Conservation (phyloP, 2,888 invertebrate genomes). For the Thymelicus acteon region DNA sequence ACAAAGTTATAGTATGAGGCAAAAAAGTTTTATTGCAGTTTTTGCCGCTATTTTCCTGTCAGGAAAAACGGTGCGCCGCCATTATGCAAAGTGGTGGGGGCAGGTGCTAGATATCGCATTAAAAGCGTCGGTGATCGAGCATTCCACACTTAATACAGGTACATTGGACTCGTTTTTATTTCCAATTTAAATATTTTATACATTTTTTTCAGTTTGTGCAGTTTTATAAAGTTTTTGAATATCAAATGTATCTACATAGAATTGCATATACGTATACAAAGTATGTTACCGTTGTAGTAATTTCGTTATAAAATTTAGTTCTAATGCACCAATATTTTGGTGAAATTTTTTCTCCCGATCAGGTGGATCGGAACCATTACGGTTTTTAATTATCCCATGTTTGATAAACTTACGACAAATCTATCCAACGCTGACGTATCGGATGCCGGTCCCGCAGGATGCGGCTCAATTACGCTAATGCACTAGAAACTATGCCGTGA, state of each 20-base stretch:
- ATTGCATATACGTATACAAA: too few relatives aligned
- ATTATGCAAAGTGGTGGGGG: constrained; percentile 37
- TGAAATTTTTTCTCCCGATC: too few relatives aligned
- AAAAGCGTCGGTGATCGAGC: constrained; percentile 34
- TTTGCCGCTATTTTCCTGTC: constrained; percentile 37
- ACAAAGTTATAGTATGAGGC: constrained; percentile 26
- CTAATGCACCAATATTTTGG: too few relatives aligned
- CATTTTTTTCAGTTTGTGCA: not conserved
- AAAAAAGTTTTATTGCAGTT: constrained; percentile 39
- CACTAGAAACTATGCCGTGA: constrained; percentile 49
- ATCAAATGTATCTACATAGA: too few relatives aligned
- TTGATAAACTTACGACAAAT: constrained; percentile 49
- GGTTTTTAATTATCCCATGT: constrained; percentile 49
- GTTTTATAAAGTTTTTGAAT: too few relatives aligned
- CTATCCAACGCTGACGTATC: constrained; percentile 38
- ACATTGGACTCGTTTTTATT: constrained; percentile 14
- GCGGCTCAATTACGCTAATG: constrained; percentile 67
- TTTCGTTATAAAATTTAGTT: too few relatives aligned
- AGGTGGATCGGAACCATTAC: too few relatives aligned
- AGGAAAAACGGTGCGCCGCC: constrained; percentile 36
- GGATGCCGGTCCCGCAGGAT: constrained; percentile 55
- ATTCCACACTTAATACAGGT: constrained; percentile 26
- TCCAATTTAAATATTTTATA: constrained; percentile 12
- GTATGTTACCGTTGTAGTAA: too few relatives aligned
- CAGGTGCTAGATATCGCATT: constrained; percentile 38